Evolutionary conservation across 2,113 vertebrate genomes (phyloP), one percentile per base, ranked within the genome.

Genomic region (Scartelaos histophorus): DNA sequence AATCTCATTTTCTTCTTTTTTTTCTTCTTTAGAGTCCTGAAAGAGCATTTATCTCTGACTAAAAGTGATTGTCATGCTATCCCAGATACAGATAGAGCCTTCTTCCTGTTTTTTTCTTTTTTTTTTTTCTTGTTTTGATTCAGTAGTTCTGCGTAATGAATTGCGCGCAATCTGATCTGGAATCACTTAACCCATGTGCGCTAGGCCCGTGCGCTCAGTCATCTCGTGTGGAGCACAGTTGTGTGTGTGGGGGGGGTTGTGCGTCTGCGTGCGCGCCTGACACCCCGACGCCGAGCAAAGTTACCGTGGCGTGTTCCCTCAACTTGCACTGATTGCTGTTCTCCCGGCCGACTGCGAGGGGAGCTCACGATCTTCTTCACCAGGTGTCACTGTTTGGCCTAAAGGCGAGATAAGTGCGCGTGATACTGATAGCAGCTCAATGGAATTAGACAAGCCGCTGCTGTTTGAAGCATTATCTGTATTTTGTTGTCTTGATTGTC

Each of bases 311-410:
- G 58, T 80, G 74, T 78, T 67, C 81, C 74, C 62, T 85, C 68
- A 91, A 90, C 77, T 91, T 86, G 73, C 73, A 86, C 80, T 73
- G 75, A 80, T 77, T 91, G 90, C 82, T 85, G 79, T 91, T 85
- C 89, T 83, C 54, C 85, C n/a, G 73, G 67, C 76, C 71, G 80
- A 88, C 93, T 90, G 93, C 72, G 85, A 91, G 93, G 91, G 93
- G 93, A 93, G 93, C 93, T 94, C 92, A 85, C 87, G 92, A 82
- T 89, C 93, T 93, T 93, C 88, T 84, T 78, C 85, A 76, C 81
- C 56, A 34, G 80, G 82, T 87, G 87, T 92, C 88, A 87, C 79
- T 38, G 78, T 82, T 85, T 87, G 82, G 89, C 34, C 91, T 86
- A 79, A 86, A 85, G 88, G 87, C 85, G 76, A 86, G 85, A 88